A percentile compares a stretch with the other conserved stretches of the same genome.
phyloP scores from a whole-genome alignment of 2,888 invertebrate genomes.

The Mesorhabditis sp. region DNA sequence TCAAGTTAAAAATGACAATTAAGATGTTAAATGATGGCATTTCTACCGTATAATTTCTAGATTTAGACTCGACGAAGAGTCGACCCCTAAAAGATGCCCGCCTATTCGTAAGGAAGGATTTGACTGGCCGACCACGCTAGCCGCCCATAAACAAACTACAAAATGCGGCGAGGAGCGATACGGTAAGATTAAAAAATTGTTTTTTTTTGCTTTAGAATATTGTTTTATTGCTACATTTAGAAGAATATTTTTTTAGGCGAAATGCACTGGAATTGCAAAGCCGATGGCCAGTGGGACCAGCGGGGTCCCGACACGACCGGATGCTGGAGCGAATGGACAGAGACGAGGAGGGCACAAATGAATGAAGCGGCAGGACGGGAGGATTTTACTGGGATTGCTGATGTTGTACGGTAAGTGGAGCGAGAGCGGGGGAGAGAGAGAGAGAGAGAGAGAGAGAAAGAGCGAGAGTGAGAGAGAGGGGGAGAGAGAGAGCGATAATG shows the following conservation, averaged over 20 bases:
- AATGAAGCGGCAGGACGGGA: constrained; percentile 13
- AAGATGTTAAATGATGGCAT: not conserved
- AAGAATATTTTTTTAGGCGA: constrained; percentile 17
- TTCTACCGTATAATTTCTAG: not conserved
- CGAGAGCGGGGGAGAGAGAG: constrained; percentile 8
- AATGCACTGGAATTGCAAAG: constrained; percentile 38
- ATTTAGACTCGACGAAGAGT: not conserved
- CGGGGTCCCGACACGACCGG: constrained; percentile 23
- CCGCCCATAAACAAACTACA: not conserved
- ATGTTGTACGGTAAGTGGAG: not conserved
- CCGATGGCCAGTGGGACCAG: constrained; percentile 32
- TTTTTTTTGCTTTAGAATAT: no score
- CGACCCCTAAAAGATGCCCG: not conserved
- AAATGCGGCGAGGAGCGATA: not conserved
- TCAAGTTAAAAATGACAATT: not conserved
- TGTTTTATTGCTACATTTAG: not conserved
- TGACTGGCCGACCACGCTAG: not conserved
- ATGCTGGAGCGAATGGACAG: constrained; percentile 27
- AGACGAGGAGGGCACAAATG: constrained; percentile 10
- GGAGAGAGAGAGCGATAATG: not conserved
- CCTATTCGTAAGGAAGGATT: not conserved
- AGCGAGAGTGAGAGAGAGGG: no score
- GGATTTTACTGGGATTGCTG: constrained; percentile 10
- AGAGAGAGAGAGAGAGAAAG: constrained; percentile 8
- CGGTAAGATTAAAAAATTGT: not conserved